Evolutionary conservation across 2,888 invertebrate species (phyloP).

Genomic region (Philopedon plagiatum): DNA sequence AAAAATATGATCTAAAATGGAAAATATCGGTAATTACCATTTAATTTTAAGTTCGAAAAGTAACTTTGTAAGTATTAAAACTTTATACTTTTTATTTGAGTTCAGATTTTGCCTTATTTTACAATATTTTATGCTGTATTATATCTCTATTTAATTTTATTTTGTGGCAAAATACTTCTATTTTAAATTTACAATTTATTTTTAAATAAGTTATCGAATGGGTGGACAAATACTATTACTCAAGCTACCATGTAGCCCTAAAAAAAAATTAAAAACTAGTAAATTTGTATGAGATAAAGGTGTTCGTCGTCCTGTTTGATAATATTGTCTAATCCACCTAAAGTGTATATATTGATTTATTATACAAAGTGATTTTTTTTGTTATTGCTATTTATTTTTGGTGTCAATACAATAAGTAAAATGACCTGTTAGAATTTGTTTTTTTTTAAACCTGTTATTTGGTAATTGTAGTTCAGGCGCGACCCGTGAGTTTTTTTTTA

Average conservation of each 20-base stretch:
- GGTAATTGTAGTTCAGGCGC: too few relatives aligned
- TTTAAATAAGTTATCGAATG: too few relatives aligned
- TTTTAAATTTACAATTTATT: too few relatives aligned
- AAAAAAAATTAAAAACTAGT: too few relatives aligned
- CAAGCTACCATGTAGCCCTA: too few relatives aligned
- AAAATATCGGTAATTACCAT: not conserved
- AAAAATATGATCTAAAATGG: too few relatives aligned
- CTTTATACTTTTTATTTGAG: not conserved
- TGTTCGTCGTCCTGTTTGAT: not conserved
- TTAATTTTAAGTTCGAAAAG: slow-evolving; percentile 13
- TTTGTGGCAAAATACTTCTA: too few relatives aligned
- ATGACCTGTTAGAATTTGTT: not conserved
- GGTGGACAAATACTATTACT: too few relatives aligned
- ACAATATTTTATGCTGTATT: not conserved
- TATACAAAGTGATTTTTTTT: not conserved
- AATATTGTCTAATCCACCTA: not conserved
- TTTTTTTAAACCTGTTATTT: not conserved
- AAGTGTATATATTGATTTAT: not conserved
- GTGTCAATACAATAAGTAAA: slow-evolving; percentile 3
- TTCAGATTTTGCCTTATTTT: not conserved
- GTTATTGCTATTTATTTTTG: slow-evolving; percentile 6
- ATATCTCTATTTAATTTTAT: too few relatives aligned
- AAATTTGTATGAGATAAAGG: too few relatives aligned
- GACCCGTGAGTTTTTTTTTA: not conserved
- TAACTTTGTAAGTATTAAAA: not conserved